phyloP scores from a whole-genome alignment of 2,888 invertebrate species.

The Elegia similella region DNA sequence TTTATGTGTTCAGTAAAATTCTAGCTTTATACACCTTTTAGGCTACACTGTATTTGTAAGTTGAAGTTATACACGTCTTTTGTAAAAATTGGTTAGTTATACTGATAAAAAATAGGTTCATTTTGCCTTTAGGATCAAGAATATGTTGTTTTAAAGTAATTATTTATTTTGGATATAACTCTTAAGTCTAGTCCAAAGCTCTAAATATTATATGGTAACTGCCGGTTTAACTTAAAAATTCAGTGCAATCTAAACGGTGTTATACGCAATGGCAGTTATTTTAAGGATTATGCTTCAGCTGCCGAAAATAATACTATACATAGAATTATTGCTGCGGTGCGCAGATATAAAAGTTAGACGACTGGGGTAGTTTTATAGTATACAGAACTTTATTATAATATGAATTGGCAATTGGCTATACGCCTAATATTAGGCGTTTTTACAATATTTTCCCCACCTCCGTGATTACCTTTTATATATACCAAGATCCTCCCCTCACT shows the following conservation, averaged over 20 bases:
- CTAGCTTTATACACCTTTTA: not conserved
- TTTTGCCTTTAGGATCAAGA: no score
- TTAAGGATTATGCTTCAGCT: slow-evolving; percentile 34
- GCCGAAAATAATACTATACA: slow-evolving; percentile 45
- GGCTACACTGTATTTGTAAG: not conserved
- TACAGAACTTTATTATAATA: not conserved
- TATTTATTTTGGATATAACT: no score
- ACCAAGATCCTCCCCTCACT: no score
- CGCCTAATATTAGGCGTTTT: no score
- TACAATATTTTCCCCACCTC: no score
- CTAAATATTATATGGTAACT: not conserved
- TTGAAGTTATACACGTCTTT: no score
- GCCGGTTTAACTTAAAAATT: not conserved
- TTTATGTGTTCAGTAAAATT: not conserved
- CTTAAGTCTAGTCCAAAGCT: no score
- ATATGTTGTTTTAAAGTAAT: no score
- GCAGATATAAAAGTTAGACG: slow-evolving; percentile 26
- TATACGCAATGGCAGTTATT: slow-evolving; percentile 43
- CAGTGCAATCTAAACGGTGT: slow-evolving; percentile 37
- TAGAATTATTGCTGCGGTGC: slow-evolving; percentile 36
- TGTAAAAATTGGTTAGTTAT: no score
- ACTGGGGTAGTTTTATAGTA: slow-evolving; percentile 3
- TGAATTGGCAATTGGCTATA: no score
- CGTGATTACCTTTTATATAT: no score
- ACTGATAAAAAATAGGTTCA: no score